Percentiles rank a stretch among this genome's conserved stretches.
Conservation (phyloP, 2,797 vertebrate species). For the Buceros bicornis region DNA sequence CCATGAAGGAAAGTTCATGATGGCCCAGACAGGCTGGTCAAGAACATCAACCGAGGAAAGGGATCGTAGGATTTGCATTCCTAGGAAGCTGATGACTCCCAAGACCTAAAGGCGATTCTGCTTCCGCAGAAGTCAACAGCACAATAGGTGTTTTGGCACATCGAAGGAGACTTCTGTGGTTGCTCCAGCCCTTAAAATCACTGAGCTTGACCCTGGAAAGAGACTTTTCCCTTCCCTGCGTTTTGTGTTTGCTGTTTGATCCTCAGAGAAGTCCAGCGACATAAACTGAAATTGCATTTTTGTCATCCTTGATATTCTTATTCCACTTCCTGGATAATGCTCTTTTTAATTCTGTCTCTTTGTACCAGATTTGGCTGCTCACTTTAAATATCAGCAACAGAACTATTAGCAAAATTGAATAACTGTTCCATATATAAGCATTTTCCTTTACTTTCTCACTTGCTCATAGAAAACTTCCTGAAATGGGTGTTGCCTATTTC, state of each 20-base stretch:
- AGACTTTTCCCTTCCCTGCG: background rate
- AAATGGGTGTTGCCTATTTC: background rate
- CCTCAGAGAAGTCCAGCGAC: background rate
- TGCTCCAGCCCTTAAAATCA: background rate
- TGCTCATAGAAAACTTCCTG: background rate
- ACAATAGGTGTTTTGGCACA: background rate
- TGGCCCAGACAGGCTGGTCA: rapidly evolving
- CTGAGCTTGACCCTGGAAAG: background rate
- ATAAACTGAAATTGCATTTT: background rate
- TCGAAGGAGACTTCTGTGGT: background rate
- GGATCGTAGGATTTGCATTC: background rate
- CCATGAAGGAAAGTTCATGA: rapidly evolving
- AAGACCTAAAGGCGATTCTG: background rate
- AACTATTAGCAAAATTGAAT: background rate
- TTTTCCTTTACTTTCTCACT: background rate
- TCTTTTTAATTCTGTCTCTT: background rate
- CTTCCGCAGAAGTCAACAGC: background rate
- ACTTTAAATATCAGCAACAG: background rate
- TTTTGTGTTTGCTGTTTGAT: background rate
- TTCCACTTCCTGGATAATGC: background rate
- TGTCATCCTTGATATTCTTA: background rate
- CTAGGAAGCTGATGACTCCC: background rate
- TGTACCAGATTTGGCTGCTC: background rate
- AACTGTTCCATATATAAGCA: background rate
- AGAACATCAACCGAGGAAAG: background rate